Base-by-base conservation (phyloP, 2,888 invertebrate genomes). In the Nudaria mundana region DNA sequence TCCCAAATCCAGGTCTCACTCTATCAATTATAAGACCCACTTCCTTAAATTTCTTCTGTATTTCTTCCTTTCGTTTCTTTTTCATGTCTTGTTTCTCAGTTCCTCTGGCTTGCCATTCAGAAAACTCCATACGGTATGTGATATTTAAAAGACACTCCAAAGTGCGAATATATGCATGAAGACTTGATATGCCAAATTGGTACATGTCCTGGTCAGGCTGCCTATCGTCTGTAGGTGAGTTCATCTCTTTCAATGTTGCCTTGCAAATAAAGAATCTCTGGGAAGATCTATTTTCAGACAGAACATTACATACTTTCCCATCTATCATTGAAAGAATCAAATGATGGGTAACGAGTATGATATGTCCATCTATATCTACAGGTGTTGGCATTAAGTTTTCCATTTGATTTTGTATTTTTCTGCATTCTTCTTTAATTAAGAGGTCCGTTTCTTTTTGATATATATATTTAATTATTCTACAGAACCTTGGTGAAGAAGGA, bases 1-100 rank as follows among this genome's bases (percentile, higher is more conserved):
- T n/a, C n/a, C n/a, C n/a, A n/a, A n/a, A n/a, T n/a, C n/a, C n/a
- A n/a, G n/a, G n/a, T 13, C 40, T 45, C 0, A 36, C 38, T 31
- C 25, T 45, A 14, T 45, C 41, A 12, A 40, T 25, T 0, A 40
- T n/a, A 5, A 43, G 30, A n/a, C 12, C 12, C n/a, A n/a, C n/a
- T n/a, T n/a, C n/a, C n/a, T n/a, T n/a, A n/a, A n/a, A n/a, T n/a
- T n/a, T n/a, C n/a, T n/a, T n/a, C n/a, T n/a, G n/a, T n/a, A n/a
- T n/a, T n/a, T n/a, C n/a, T n/a, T 26, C 26, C n/a, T 30, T 30
- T n/a, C 14, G 16, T 12, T 16, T 16, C n/a, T 30, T 8, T 6
- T 30, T 6, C 7, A 30, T 30, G 11, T 30, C 8, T 22, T n/a
- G n/a, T n/a, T n/a, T n/a, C n/a, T n/a, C n/a, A n/a, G n/a, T n/a